A percentile compares a stretch with the other conserved stretches of the same genome.
phyloP scores from a whole-genome alignment of 2,113 vertebrate species.

The Cyrtonyx montezumae region DNA sequence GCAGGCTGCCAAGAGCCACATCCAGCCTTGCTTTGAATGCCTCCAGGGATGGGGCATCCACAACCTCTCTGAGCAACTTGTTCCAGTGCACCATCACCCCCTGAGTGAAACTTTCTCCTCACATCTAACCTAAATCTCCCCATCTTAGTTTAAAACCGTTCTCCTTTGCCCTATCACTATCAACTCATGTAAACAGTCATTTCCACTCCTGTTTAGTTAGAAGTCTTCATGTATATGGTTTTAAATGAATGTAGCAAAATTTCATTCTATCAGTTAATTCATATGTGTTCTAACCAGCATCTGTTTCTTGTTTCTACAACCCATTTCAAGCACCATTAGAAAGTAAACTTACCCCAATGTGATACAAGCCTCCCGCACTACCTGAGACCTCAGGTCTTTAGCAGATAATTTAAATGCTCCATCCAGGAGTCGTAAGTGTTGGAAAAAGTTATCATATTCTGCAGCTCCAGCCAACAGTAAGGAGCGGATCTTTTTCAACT shows the following conservation, averaged over 20 bases:
- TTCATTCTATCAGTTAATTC: neutral
- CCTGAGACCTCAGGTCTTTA: conserved; percentile 96
- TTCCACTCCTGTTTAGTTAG: neutral
- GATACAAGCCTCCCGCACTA: conserved; percentile 97
- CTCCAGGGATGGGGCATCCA: too few relatives aligned
- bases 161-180: too few relatives aligned
- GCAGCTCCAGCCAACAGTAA: conserved; percentile 90
- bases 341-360: conserved; percentile 87
- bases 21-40: too few relatives aligned
- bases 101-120: too few relatives aligned
- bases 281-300: neutral
- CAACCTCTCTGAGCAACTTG: too few relatives aligned
- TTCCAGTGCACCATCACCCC: too few relatives aligned
- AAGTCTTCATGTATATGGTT: rapidly evolving
- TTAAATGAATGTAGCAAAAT: neutral
- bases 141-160: too few relatives aligned
- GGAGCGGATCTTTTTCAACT: conserved; percentile 97
- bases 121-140: too few relatives aligned
- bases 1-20: too few relatives aligned
- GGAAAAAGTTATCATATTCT: conserved; percentile 93
- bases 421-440: conserved; percentile 93
- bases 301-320: neutral
- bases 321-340: neutral
- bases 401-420: conserved; percentile 93
- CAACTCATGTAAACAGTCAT: too few relatives aligned